Base-by-base conservation (phyloP, 2,113 vertebrate genomes). In the Gracilinanus agilis region DNA sequence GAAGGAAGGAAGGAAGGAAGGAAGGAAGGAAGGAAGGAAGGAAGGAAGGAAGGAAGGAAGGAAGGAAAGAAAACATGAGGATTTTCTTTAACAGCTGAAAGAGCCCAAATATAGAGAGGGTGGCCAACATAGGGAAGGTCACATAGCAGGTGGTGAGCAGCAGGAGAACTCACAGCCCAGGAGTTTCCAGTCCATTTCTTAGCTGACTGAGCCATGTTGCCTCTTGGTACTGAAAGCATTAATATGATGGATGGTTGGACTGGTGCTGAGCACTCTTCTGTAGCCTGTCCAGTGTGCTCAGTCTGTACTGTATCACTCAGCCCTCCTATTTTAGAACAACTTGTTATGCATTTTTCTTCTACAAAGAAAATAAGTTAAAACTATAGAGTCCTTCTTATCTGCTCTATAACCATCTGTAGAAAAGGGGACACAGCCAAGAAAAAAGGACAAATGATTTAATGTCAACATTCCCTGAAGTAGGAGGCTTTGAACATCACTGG, bases 121-220 rank as follows among this genome's bases (percentile, higher is more conserved):
- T 49, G 29, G 94, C 6, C 88, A 53, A 88, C n/a, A 89, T 55
- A 44, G 3, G 10, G 29, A 90, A 95, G 75, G 53, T 58, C 53
- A 92, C 34, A 55, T 0, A 11, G n/a, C 44, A 96, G 90, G 34
- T 49, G 24, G n/a, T 11, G 12, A 55, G 29, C 16, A 90, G 21
- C 56, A 49, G 54, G 92, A 89, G 75, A 29, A 25, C 53, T 94
- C 9, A 88, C 23, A 9, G 91, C 49, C 19, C 0, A 88, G 10
- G 5, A 92, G 34, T 90, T 94, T 89, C 49, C 49, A 94, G 24
- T 54, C 9, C 23, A 93, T 89, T 95, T 93, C 27, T 90, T 13
- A 53, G 88, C 44, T 96, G 83, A 55, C 88, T 95, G 21, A 10
- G 54, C 12, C 0, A 0, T 83, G 53, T 34, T 34, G 0, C 25